Conservation (phyloP, 2,113 vertebrate species). For the Mobula birostris region DNA sequence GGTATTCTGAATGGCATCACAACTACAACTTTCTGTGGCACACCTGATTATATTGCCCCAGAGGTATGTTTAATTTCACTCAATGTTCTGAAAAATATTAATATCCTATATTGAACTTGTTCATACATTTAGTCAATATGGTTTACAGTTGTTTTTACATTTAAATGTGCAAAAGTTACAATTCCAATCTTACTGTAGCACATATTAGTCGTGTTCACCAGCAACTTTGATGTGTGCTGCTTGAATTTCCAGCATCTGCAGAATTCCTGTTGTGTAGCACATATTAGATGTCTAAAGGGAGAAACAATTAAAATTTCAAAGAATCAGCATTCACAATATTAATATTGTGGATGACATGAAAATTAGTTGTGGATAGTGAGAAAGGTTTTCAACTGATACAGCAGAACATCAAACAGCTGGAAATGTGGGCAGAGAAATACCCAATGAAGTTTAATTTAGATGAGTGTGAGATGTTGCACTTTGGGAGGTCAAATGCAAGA, state of each 20-base stretch:
- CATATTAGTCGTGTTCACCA: neutral
- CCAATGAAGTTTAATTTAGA: too few species aligned
- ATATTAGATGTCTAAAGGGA: neutral
- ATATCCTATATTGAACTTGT: neutral
- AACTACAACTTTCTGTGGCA: constrained; percentile 96
- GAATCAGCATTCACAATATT: neutral
- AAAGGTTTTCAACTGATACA: too few species aligned
- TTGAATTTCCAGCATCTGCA: too few species aligned
- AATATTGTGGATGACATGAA: too few species aligned
- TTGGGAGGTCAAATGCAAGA: too few species aligned
- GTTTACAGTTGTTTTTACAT: neutral
- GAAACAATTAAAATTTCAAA: neutral
- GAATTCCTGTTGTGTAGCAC: neutral
- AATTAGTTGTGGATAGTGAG: too few species aligned
- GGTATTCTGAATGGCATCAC: constrained; percentile 91
- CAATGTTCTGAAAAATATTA: neutral
- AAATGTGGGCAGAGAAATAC: too few species aligned
- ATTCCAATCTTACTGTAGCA: neutral
- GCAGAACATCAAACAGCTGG: too few species aligned
- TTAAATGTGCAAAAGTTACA: neutral
- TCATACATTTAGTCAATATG: neutral
- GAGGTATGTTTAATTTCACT: constrained; percentile 64
- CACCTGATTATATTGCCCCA: constrained; percentile 94
- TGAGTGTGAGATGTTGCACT: too few species aligned
- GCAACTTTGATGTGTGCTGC: too few species aligned